Percentiles rank a stretch among this genome's conserved stretches.
These are phyloP conservation scores for Chrysodeixis includens DNA, from an alignment of 2,888 invertebrate species.

Conservation along the genomic window DNA sequence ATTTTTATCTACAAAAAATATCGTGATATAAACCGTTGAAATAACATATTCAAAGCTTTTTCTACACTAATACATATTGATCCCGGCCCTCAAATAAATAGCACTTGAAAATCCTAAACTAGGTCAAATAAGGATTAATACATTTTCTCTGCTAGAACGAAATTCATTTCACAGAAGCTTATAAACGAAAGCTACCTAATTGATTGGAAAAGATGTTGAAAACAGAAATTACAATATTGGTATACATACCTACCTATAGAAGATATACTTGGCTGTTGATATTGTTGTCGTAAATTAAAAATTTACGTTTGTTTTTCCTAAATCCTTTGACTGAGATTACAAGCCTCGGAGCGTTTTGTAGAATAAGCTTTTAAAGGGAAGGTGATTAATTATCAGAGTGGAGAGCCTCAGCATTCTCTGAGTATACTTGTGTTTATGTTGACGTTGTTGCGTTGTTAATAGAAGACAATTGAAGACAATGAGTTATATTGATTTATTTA, in stretches of 20 bases:
- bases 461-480: slow-evolving; percentile 57
- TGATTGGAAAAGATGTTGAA: slow-evolving; percentile 11
- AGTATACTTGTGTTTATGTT: slow-evolving; percentile 13
- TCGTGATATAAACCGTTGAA: not conserved
- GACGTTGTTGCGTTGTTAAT: slow-evolving; percentile 34
- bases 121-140: slow-evolving; percentile 23
- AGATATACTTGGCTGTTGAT: slow-evolving; percentile 6
- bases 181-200: slow-evolving; percentile 9
- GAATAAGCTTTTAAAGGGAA: slow-evolving; percentile 27
- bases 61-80: slow-evolving; percentile 15
- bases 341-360: slow-evolving; percentile 4
- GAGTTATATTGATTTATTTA: slow-evolving; percentile 62
- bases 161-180: slow-evolving; percentile 16
- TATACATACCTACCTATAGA: not conserved
- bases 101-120: slow-evolving; percentile 6
- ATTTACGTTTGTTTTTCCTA: slow-evolving; percentile 10
- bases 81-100: not conserved
- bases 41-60: slow-evolving; percentile 15
- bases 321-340: slow-evolving; percentile 21
- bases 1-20: too few species aligned
- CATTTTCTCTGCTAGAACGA: slow-evolving; percentile 10
- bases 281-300: slow-evolving; percentile 8
- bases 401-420: slow-evolving; percentile 11
- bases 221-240: slow-evolving; percentile 12
- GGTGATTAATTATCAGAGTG: slow-evolving; percentile 18